A percentile compares a stretch with the other conserved stretches of the same genome.
Conservation (phyloP, 2,113 vertebrate species). For the Solea senegalensis region DNA sequence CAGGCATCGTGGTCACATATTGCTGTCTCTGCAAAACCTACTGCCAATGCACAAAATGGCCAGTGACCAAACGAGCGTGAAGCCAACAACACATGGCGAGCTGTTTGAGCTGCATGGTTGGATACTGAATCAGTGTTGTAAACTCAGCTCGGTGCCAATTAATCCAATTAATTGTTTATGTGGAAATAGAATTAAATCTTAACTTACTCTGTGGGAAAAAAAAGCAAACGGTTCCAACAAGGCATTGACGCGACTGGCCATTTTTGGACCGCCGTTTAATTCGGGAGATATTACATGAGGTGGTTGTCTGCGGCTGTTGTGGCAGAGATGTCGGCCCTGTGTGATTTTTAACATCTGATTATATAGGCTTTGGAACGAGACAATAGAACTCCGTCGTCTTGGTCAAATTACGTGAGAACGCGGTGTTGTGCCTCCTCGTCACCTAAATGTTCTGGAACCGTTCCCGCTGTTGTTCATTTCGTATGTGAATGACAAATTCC, state of each 20-base stretch:
- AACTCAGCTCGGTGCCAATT: constrained; percentile 27
- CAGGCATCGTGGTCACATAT: constrained; percentile 38
- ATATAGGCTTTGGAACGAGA: no score
- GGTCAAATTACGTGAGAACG: no score
- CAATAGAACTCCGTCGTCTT: no score
- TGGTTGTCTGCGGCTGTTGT: no score
- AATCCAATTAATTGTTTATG: constrained; percentile 40
- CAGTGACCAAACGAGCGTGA: constrained; percentile 28
- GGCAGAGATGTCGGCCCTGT: no score
- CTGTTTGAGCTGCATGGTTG: constrained; percentile 48
- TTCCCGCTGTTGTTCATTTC: no score
- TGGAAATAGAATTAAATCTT: constrained; percentile 16
- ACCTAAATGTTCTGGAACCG: no score
- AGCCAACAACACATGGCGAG: constrained; percentile 57
- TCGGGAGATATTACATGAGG: no score
- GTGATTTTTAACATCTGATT: no score
- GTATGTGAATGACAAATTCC: no score
- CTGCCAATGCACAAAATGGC: constrained; percentile 42
- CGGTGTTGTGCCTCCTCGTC: no score
- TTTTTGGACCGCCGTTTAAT: no score
- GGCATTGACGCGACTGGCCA: neutral
- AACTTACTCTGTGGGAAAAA: neutral
- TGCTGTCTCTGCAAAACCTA: constrained; percentile 34
- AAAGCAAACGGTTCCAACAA: constrained; percentile 7
- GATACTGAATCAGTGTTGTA: constrained; percentile 29